Evolutionary conservation across 2,888 invertebrate genomes (phyloP), one percentile per base, ranked within the genome.

Genomic region (Rhagonycha fulva): DNA sequence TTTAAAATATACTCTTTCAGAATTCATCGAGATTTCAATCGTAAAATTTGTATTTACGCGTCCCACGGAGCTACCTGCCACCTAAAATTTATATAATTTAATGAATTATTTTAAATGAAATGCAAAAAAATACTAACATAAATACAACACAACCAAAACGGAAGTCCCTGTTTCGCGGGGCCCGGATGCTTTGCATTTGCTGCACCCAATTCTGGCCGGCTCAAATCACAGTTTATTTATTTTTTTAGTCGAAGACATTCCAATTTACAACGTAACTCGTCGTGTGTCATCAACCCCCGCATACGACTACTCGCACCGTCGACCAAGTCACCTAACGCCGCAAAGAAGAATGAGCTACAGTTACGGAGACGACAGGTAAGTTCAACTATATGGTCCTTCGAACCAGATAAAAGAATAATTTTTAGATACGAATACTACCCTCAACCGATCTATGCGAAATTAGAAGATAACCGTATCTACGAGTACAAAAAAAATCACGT

Each of bases 401-500:
- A 14, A 9, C 12, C 26, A 69, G 14, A 26, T 30, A 26, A 62
- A 62, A 14, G 9, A n/a, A 14, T 4, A 4, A 24, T 24, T 70
- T 63, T 24, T 30, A 80, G 84, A 70, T 83, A 84, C 63, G 82
- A 84, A 75, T 81, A 81, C 7, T 80, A 82, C 60, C 77, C 78
- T 63, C 81, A 82, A 7, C 82, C 84, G 14, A 81, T 85, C 47
- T 84, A 85, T 81, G 82, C 83, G 72, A 82, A 79, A 78, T 76
- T 84, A 14, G 74, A 80, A 14, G 85, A 85, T 47, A 79, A 80
- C 23, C 79, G 80, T 60, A 75, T 77, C 11, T 76, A 74, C 26
- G 79, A 81, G 19, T 79, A 80, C 63, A 83, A 84, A 23, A 80
- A 79, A 70, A 82, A 84, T 26, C 81, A 84, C 62, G 87, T 86